Evolutionary conservation across 1,140 invertebrate genomes (phyloP), one percentile per base, ranked within the genome.

Genomic region (Drosophila arawakana): DNA sequence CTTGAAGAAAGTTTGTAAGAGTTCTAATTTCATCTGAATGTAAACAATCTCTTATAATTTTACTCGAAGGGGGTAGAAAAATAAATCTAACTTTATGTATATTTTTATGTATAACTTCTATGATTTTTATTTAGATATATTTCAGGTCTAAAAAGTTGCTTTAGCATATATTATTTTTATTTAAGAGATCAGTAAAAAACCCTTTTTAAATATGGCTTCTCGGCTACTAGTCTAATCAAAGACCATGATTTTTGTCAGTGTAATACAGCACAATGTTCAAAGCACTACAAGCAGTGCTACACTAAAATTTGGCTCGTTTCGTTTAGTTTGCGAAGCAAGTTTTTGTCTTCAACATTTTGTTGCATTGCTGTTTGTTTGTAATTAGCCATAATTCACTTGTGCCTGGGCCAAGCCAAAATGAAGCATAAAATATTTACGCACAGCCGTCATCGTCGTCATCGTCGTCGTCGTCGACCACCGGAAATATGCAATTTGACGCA

Each of bases 401-500:
- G 79, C 76, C 81, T 65, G 74, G 84, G 86, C 80, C 71, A 89
- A 88, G 84, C 80, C 83, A 89, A 83, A 88, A 88, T 89, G 84
- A 89, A 88, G 80, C 84, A 88, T 88, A 88, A 88, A 88, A 88
- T 88, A 88, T 88, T 88, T 89, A 88, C 77, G 83, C 82, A 75
- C 62, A 66, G 75, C 63, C 73, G 59, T 30, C 18, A 21, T 21
- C 18, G 18, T 21, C n/a, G n/a, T n/a, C n/a, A 2, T 18, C 18
- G 18, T 21, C 39, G 39, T 41, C 60, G 18, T 25, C 43, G 37
- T 46, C 69, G 68, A 79, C 74, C 72, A 89, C 83, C 83, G 83
- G 83, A 88, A 88, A 88, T 88, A 88, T 83, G 84, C 83, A 88
- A 88, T 89, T 88, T 88, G 83, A 88, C 84, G 83, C 85, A 88